Evolutionary conservation across 2,113 vertebrate species (phyloP), one percentile per base, ranked within the genome.

Genomic region (Solenodon paradoxus): DNA sequence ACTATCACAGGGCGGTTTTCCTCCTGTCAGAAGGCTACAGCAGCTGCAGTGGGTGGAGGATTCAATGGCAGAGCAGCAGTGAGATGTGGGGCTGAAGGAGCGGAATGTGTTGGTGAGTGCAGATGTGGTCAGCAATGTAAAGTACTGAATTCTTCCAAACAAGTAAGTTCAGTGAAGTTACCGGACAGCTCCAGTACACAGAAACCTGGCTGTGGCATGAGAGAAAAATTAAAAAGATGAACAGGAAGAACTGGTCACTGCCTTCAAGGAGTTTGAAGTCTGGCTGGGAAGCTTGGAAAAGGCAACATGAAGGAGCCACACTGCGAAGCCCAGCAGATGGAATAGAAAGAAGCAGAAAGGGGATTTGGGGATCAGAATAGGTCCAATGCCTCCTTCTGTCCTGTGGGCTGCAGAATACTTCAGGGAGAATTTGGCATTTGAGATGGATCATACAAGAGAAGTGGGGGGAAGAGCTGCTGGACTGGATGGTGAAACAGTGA

Each of bases 1-100:
- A 89, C 38, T 61, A 72, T 89, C 64, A 74, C 82, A 83, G 93
- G 45, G 80, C 90, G 92, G 57, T 75, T 95, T 96, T 97, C 75
- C 49, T 95, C 81, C 95, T 95, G 94, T 88, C 96, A 40, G 20
- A 59, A 94, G 57, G 47, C 80, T 96, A 74, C 96, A 49, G 0
- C 40, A 96, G 89, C 82, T 87, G 57, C 72, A 16, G 35, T 5
- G 4, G 32, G 88, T 20, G 32, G 57, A 7, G 19, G 63, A 2
- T 13, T 30, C 72, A 45, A 32, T 11, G 61, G 1, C 51, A 93
- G 92, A 93, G 72, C 28, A 0, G 51, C 30, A n/a, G 26, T 17
- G 9, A 72, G 61, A 22, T 66, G 7, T 78, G 87, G 61, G 19
- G 28, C 3, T 89, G 77, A 80, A 59, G 87, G 61, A 57, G 49